phyloP scores from a whole-genome alignment of 2,797 vertebrate species.

The Spea hammondii region DNA sequence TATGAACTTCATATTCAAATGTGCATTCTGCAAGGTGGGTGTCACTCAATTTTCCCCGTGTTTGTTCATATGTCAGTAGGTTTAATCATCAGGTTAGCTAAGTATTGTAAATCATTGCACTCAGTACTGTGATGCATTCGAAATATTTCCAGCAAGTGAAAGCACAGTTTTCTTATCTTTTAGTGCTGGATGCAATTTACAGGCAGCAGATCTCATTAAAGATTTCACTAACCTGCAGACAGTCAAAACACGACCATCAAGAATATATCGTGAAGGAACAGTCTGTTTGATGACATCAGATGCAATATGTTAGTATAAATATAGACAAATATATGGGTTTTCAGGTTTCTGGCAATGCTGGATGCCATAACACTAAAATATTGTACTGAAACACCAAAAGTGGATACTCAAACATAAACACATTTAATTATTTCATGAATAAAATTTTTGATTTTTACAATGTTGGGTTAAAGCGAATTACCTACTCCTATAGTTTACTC shows the following conservation, averaged over 20 bases:
- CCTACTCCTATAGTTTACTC: too few relatives aligned
- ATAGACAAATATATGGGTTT: background rate
- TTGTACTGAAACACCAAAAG: too few relatives aligned
- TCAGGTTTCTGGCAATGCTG: too few relatives aligned
- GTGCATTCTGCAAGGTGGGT: too few relatives aligned
- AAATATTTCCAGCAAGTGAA: constrained; percentile 19
- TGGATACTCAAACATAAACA: too few relatives aligned
- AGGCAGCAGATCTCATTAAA: constrained; percentile 18
- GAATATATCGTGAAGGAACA: background rate
- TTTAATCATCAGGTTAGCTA: background rate
- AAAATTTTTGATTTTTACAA: too few relatives aligned
- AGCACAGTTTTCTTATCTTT: constrained; percentile 6
- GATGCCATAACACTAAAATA: too few relatives aligned
- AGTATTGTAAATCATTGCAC: background rate
- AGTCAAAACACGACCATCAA: constrained; percentile 8
- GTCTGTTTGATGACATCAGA: background rate
- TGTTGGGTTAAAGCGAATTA: too few relatives aligned
- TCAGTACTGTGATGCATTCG: background rate
- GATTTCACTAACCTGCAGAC: constrained; percentile 9
- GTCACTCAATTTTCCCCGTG: too few relatives aligned
- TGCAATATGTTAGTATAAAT: background rate
- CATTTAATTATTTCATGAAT: too few relatives aligned
- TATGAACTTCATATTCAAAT: too few relatives aligned
- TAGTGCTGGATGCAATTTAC: constrained; percentile 21
- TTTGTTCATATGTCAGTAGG: background rate